Conservation (phyloP, 2,888 invertebrate genomes). For the Xestoiulus laeticollis region DNA sequence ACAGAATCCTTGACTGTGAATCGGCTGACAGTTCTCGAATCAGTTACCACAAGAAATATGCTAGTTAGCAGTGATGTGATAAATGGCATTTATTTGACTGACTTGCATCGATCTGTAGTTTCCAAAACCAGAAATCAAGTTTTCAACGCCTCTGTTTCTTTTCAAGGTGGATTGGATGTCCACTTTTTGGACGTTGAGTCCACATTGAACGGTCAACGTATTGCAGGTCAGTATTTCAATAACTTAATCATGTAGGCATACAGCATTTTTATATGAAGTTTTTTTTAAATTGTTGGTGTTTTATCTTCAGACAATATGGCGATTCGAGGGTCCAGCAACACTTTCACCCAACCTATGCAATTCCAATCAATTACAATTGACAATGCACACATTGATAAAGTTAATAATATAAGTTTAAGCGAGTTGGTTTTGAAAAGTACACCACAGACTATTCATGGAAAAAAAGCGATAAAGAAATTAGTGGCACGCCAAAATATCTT, state of each 20-base stretch:
- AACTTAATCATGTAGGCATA: neutral
- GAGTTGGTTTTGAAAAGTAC: slow-evolving; percentile 45
- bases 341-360: neutral
- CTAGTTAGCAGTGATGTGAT: neutral
- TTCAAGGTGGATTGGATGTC: slow-evolving; percentile 10
- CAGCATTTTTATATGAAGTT: neutral
- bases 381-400: neutral
- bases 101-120: slow-evolving; percentile 22
- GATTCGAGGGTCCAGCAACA: neutral
- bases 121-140: slow-evolving; percentile 42
- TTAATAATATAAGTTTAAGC: slow-evolving; percentile 42
- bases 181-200: neutral
- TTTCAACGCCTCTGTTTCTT: neutral
- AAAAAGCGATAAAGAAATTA: slow-evolving; percentile 34
- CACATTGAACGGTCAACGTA: slow-evolving; percentile 10
- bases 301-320: slow-evolving; percentile 38
- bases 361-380: slow-evolving; percentile 8
- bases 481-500: neutral
- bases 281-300: neutral
- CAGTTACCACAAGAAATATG: neutral
- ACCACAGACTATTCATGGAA: slow-evolving; percentile 1
- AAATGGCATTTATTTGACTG: slow-evolving; percentile 34
- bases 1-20: neutral
- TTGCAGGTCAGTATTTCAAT: neutral
- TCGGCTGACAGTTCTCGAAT: neutral